Percentiles rank a stretch among this genome's conserved stretches.
phyloP scores from a whole-genome alignment of 2,797 vertebrate genomes.

The Hoplostethus atlanticus region DNA sequence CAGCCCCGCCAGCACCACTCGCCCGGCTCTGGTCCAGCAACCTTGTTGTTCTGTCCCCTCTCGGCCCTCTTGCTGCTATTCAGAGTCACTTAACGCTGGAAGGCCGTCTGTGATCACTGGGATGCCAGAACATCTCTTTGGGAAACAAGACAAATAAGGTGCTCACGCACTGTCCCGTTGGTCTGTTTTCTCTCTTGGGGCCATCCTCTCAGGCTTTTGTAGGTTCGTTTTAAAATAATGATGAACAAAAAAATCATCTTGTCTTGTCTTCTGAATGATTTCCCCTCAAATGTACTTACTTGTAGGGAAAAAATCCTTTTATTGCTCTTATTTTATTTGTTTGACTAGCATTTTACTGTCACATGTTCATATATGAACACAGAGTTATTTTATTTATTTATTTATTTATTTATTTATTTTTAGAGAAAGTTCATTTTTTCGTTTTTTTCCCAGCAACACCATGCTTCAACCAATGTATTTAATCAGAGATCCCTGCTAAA shows the following conservation, averaged over 20 bases:
- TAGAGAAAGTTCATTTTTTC: no score
- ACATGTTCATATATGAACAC: constrained; percentile 14
- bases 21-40: constrained; percentile 66
- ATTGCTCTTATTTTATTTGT: not conserved
- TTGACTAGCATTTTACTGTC: constrained; percentile 8
- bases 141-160: constrained; percentile 64
- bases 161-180: constrained; percentile 30
- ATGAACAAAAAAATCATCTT: constrained; percentile 16
- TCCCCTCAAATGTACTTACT: no score
- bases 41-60: constrained; percentile 60
- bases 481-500: not conserved
- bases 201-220: constrained; percentile 35
- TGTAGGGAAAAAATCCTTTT: no score
- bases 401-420: not conserved
- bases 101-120: constrained; percentile 68
- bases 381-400: constrained; percentile 1
- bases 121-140: constrained; percentile 74
- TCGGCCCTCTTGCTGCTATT: constrained; percentile 63
- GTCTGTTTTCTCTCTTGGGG: constrained; percentile 31
- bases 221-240: constrained; percentile 40
- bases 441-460: not conserved
- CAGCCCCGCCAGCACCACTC: constrained; percentile 61
- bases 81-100: constrained; percentile 72
- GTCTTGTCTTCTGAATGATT: not conserved
- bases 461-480: constrained; percentile 2